phyloP scores from a whole-genome alignment of 1,140 invertebrate genomes.

The Oncopeltus fasciatus region DNA sequence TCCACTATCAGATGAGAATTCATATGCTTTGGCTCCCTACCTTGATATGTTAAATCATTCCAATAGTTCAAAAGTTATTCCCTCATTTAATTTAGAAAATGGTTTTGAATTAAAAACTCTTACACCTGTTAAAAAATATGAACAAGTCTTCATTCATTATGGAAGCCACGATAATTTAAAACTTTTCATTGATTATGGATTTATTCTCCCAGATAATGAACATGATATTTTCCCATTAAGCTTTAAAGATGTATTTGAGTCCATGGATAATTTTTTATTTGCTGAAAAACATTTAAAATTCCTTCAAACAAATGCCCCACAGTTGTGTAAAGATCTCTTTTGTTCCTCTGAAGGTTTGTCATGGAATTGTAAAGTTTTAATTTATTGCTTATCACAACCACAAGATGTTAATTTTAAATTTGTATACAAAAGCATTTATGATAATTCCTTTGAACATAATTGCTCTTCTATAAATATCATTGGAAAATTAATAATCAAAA shows the following conservation, averaged over 20 bases:
- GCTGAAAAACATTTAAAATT: no score
- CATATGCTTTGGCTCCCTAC: slow-evolving; percentile 42
- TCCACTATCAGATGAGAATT: slow-evolving; percentile 27
- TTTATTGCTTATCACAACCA: slow-evolving; percentile 29
- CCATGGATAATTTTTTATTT: neutral
- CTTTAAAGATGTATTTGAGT: neutral
- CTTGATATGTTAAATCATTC: slow-evolving; percentile 48
- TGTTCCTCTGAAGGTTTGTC: slow-evolving; percentile 27
- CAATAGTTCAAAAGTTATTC: slow-evolving; percentile 23
- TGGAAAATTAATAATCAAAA: no score
- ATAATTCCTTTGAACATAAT: neutral
- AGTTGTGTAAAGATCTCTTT: neutral
- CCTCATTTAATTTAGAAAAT: slow-evolving; percentile 19
- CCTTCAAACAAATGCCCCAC: no score
- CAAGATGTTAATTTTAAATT: slow-evolving; percentile 18
- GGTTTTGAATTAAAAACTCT: slow-evolving; percentile 24
- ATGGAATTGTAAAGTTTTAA: slow-evolving; percentile 33
- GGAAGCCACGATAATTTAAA: slow-evolving; percentile 26
- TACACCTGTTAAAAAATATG: slow-evolving; percentile 22
- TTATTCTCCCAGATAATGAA: slow-evolving; percentile 24
- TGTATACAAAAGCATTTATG: neutral
- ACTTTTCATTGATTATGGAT: slow-evolving; percentile 27
- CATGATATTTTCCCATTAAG: slow-evolving; percentile 16
- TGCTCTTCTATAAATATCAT: no score
- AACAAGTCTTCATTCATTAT: slow-evolving; percentile 27